A percentile compares a stretch with the other conserved stretches of the same genome.
phyloP scores from a whole-genome alignment of 1,140 invertebrate genomes.

The Ceratina australensis region DNA sequence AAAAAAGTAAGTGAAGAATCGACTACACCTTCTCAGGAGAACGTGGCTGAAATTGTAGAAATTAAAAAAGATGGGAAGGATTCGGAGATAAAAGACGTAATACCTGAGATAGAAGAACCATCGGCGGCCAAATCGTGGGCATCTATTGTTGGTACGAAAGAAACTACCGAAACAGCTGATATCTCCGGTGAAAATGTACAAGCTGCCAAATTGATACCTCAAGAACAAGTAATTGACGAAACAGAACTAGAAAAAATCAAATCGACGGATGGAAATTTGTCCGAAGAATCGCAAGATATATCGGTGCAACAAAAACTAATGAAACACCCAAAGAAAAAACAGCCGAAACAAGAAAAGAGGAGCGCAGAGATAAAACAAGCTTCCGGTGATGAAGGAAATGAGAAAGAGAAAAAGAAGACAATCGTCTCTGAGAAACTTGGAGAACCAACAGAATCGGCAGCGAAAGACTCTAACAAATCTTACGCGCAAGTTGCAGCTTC shows the following conservation, averaged over 20 bases:
- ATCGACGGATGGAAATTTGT: background rate
- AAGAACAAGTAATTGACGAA: constrained; percentile 15
- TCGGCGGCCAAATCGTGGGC: constrained; percentile 62
- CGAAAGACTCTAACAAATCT: constrained; percentile 79
- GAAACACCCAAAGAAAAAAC: constrained; percentile 34
- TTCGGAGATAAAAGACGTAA: background rate
- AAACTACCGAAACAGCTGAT: background rate
- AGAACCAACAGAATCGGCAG: constrained; percentile 29
- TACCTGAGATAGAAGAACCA: constrained; percentile 30
- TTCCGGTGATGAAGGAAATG: background rate
- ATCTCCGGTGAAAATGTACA: constrained; percentile 2
- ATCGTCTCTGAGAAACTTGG: constrained; percentile 14
- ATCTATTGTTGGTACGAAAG: constrained; percentile 53
- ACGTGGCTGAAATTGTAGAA: background rate
- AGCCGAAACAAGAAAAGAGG: background rate
- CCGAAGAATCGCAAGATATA: constrained; percentile 15
- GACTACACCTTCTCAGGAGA: background rate
- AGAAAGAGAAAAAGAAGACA: constrained; percentile 12
- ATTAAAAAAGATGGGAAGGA: background rate
- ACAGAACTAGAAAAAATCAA: background rate
- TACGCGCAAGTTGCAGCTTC: constrained; percentile 82
- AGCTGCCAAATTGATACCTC: background rate
- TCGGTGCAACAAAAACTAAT: constrained; percentile 5
- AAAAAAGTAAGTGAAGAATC: background rate
- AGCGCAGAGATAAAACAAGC: background rate